Evolutionary conservation across 1,140 invertebrate genomes (phyloP).

Genomic region (Saccostrea glomerata): DNA sequence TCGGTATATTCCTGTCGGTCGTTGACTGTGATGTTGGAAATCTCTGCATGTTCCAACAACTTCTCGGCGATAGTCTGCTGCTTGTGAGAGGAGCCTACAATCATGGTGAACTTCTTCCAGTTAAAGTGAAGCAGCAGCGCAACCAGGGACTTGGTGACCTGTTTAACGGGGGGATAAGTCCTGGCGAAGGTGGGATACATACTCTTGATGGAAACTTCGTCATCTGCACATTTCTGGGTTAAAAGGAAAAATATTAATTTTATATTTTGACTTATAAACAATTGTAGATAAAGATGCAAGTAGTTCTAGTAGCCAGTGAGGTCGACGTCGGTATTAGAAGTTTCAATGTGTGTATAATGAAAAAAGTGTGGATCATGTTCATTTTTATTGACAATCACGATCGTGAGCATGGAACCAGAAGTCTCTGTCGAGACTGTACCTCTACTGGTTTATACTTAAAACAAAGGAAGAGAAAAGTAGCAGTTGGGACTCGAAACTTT

Average conservation of each 20-base stretch:
- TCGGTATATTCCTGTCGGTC: conserved; percentile 85
- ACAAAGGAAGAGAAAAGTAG: too few relatives aligned
- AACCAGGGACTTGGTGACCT: conserved; percentile 96
- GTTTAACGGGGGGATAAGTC: conserved; percentile 95
- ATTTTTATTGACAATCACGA: too few relatives aligned
- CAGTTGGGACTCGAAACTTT: too few relatives aligned
- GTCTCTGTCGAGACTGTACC: too few relatives aligned
- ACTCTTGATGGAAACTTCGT: conserved; percentile 89
- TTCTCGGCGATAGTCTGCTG: conserved; percentile 89
- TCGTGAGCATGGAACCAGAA: too few relatives aligned
- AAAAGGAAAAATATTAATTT: conserved; percentile 54
- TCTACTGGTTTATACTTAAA: too few relatives aligned
- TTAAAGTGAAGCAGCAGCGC: conserved; percentile 92
- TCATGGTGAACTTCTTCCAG: conserved; percentile 95
- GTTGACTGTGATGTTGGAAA: conserved; percentile 90
- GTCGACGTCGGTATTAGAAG: not conserved
- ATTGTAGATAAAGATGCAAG: not conserved
- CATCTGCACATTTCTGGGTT: conserved; percentile 95
- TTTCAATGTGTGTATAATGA: not conserved
- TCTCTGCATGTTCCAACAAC: conserved; percentile 85
- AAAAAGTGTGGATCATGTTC: not conserved
- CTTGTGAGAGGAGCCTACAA: conserved; percentile 86
- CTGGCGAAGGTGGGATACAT: conserved; percentile 94
- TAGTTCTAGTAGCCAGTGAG: not conserved
- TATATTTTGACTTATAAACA: not conserved